These are phyloP conservation scores for Calypte anna DNA, from an alignment of 2,113 vertebrate genomes.

Conservation along the genomic window DNA sequence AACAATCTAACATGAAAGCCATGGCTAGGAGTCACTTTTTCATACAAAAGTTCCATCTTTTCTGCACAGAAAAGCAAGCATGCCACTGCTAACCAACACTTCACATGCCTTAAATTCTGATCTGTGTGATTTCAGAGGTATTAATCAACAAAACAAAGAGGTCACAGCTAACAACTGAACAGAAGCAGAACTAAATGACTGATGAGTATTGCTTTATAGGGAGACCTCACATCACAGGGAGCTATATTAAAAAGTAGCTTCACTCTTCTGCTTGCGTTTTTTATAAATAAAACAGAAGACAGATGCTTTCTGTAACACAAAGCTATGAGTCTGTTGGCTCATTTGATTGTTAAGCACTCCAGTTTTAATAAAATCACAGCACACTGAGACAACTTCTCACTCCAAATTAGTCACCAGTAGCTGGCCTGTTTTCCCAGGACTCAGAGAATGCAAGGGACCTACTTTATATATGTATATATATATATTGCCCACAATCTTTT, in stretches of 20 bases:
- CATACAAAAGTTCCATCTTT: neutral
- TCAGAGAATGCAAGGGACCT: neutral
- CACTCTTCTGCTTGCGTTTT: neutral
- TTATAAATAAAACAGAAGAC: neutral
- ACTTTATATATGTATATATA: neutral
- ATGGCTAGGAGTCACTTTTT: neutral
- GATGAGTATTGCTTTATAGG: neutral
- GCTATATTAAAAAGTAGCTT: neutral
- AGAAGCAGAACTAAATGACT: neutral
- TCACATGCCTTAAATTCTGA: neutral
- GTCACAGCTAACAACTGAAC: neutral
- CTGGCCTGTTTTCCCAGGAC: neutral
- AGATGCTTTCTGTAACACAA: neutral
- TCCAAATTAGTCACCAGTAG: neutral
- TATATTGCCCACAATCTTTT: neutral
- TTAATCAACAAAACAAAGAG: neutral
- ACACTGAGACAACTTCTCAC: neutral
- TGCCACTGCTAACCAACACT: neutral
- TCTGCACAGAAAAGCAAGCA: neutral
- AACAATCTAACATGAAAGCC: neutral
- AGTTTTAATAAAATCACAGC: neutral
- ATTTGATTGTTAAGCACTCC: neutral
- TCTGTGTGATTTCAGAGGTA: neutral
- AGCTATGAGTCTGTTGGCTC: rapidly evolving
- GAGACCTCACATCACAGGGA: neutral